Evolutionary conservation across 2,797 vertebrate species (phyloP).

Genomic region (Fistularia commersonii): DNA sequence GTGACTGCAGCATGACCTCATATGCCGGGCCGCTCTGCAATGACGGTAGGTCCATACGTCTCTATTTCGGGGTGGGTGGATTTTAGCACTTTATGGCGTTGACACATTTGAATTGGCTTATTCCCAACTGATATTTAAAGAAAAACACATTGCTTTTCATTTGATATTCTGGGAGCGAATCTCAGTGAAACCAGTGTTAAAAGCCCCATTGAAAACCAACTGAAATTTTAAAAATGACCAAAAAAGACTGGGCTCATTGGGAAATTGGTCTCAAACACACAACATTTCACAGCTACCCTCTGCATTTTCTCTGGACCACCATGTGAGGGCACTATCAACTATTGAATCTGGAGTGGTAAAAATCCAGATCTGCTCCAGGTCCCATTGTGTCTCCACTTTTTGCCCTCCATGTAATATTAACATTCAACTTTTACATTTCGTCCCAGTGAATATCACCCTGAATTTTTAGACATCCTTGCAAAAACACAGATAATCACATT

Average conservation of each 20-base stretch:
- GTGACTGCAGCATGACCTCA: constrained; percentile 98
- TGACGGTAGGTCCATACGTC: constrained; percentile 83
- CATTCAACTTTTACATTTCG: constrained; percentile 1
- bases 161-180: neutral
- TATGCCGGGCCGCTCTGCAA: constrained; percentile 95
- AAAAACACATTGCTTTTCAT: neutral
- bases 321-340: constrained; percentile 64
- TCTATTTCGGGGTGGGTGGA: neutral
- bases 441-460: constrained; percentile 11
- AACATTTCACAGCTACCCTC: neutral
- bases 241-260: too few species aligned
- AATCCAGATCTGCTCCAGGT: constrained; percentile 9
- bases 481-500: too few species aligned
- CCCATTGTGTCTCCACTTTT: constrained; percentile 1
- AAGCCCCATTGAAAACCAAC: too few species aligned
- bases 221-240: too few species aligned
- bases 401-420: neutral
- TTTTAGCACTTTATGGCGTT: neutral
- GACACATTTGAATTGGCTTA: too few species aligned
- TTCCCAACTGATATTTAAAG: neutral
- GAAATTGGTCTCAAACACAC: too few species aligned
- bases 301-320: constrained; percentile 43
- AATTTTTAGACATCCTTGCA: too few species aligned
- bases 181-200: too few species aligned
- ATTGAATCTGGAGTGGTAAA: constrained; percentile 25